Conservation (phyloP, 1,140 invertebrate genomes). For the Paralvinella palmiformis region DNA sequence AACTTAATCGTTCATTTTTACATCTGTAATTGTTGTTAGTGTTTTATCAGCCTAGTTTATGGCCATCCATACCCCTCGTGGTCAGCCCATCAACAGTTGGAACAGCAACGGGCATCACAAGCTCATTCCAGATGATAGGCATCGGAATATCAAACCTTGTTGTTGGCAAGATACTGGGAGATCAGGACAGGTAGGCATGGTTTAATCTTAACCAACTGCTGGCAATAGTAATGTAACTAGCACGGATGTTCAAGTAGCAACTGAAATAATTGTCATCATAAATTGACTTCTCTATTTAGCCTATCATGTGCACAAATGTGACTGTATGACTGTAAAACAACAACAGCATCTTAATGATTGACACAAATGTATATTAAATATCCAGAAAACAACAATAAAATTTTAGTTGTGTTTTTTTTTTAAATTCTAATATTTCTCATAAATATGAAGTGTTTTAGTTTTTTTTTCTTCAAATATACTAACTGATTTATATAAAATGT, state of each 20-base stretch:
- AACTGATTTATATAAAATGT: too few relatives aligned
- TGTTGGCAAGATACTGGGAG: constrained; percentile 47
- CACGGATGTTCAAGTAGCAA: background rate
- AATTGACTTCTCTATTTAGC: background rate
- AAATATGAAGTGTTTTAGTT: too few relatives aligned
- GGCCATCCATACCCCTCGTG: constrained; percentile 51
- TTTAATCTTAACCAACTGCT: background rate
- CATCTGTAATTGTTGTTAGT: too few relatives aligned
- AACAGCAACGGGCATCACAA: constrained; percentile 51
- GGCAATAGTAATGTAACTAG: background rate
- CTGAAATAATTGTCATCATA: background rate
- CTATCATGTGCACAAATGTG: background rate
- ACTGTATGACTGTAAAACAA: background rate
- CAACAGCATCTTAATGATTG: background rate
- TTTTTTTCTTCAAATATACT: too few relatives aligned
- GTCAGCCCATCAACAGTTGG: constrained; percentile 47
- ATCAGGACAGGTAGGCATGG: constrained; percentile 14
- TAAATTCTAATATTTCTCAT: too few relatives aligned
- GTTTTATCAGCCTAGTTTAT: constrained; percentile 47
- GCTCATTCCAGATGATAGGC: constrained; percentile 53
- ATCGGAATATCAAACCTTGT: constrained; percentile 50
- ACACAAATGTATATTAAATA: background rate
- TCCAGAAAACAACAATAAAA: background rate
- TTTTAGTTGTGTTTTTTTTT: background rate
- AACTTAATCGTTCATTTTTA: too few relatives aligned